phyloP scores from a whole-genome alignment of 2,113 vertebrate species.

The Halichoeres trimaculatus region DNA sequence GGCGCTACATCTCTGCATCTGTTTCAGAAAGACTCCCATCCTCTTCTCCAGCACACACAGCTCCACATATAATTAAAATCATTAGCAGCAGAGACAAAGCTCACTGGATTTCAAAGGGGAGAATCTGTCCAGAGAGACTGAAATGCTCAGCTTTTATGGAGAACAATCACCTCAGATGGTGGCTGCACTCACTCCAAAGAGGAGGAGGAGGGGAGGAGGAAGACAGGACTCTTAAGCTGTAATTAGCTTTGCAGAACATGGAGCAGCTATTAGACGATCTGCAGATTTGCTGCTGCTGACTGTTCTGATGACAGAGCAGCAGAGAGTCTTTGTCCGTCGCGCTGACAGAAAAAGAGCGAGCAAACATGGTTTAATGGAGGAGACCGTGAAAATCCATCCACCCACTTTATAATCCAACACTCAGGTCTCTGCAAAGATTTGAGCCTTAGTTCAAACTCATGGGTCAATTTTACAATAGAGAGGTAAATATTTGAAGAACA shows the following conservation, averaged over 20 bases:
- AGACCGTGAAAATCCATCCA: slow-evolving; percentile 5
- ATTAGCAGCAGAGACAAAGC: slow-evolving; percentile 42
- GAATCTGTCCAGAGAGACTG: slow-evolving; percentile 21
- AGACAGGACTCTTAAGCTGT: slow-evolving; percentile 39
- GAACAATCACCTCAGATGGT: slow-evolving; percentile 32
- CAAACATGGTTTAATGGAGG: slow-evolving; percentile 34
- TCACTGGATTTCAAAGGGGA: slow-evolving; percentile 12
- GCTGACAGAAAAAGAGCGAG: slow-evolving; percentile 28
- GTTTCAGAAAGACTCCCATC: slow-evolving; percentile 35
- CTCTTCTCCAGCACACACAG: slow-evolving; percentile 14
- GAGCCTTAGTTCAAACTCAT: slow-evolving; percentile 35
- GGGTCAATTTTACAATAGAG: slow-evolving; percentile 26
- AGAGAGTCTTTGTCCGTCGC: neutral
- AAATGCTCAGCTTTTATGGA: slow-evolving; percentile 31
- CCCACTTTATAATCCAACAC: slow-evolving; percentile 23
- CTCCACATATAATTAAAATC: slow-evolving; percentile 46
- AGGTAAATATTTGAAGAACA: too few relatives aligned
- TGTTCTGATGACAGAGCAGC: slow-evolving; percentile 36
- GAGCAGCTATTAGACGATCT: slow-evolving; percentile 40
- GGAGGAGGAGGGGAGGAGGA: neutral
- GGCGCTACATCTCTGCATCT: slow-evolving; percentile 45
- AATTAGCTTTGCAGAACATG: slow-evolving; percentile 63
- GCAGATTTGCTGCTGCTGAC: slow-evolving; percentile 34
- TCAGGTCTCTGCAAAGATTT: slow-evolving; percentile 43
- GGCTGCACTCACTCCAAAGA: slow-evolving; percentile 5